Base-by-base conservation (phyloP, 2,888 invertebrate species). In the Pteria penguin region DNA sequence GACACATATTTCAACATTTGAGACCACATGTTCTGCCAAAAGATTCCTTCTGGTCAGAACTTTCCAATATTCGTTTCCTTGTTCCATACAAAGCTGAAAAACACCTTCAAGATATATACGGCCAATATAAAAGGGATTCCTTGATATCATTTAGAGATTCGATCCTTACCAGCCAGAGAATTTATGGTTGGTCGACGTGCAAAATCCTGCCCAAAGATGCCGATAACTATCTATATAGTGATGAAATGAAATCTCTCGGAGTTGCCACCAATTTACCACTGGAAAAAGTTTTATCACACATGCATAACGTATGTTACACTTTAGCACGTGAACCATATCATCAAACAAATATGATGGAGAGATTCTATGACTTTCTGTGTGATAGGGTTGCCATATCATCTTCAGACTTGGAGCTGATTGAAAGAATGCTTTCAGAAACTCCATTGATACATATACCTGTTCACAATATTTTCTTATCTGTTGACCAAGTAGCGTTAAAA, bases 101-200 rank as follows among this genome's bases (percentile, higher is more conserved):
- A 18, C 2, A 31, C 8, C 54, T 24, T 45, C 4, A 4, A n/a
- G 1, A 24, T 0, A 58, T 75, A 14, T 58, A 18, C 32, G 45
- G 57, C 4, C 75, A 69, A 18, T 22, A 22, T 8, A 8, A 4
- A 18, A n/a, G 8, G 2, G 8, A 29, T 2, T 8, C 14, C 4
- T 36, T 75, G 26, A 54, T 75, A 45, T 26, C 69, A 45, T 70
- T 70, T 63, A 24, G 24, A 62, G 52, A 31, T 3, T 63, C 75
- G 4, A 26, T 69, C 0, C 18, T n/a, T 4, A 3, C 54, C 11
- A 11, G 33, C 55, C 5, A 32, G 4, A 27, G 18, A 27, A 26
- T 29, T 4, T n/a, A 70, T 8, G n/a, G 33, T 8, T 75, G 75
- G 75, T 57, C 75, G 4, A 61, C 31, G 2, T 36, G 36, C 3